Percentiles rank a stretch among this genome's conserved stretches.
These are phyloP conservation scores for Galeopterus variegatus DNA, from an alignment of 2,113 vertebrate genomes.

Conservation along the genomic window DNA sequence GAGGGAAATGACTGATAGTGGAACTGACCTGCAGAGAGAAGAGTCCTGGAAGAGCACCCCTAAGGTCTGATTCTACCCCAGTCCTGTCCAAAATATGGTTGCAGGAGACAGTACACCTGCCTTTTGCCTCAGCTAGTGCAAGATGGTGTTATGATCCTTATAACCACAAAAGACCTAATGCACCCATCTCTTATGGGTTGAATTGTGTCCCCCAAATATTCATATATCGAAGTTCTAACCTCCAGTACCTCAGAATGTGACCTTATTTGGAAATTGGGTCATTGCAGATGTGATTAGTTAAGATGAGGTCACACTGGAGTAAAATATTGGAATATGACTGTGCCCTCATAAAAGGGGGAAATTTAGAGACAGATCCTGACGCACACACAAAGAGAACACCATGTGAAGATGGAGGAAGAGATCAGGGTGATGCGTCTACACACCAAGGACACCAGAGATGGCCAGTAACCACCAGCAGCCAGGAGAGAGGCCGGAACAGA, in stretches of 20 bases:
- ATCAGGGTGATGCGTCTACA: neutral
- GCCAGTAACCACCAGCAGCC: neutral
- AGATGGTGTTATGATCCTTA: neutral
- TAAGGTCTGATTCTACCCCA: neutral
- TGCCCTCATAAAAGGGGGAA: neutral
- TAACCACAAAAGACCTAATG: neutral
- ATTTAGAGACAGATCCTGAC: neutral
- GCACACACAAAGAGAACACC: accelerated
- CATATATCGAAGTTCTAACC: neutral
- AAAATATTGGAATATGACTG: neutral
- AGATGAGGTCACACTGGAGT: neutral
- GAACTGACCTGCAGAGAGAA: neutral
- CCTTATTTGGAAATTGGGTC: neutral
- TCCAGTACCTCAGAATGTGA: neutral
- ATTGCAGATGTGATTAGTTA: neutral
- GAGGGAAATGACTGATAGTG: neutral
- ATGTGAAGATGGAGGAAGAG: neutral
- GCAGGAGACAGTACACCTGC: neutral
- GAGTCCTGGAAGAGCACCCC: neutral
- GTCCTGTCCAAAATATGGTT: neutral
- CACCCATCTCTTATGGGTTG: neutral
- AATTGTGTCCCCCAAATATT: neutral
- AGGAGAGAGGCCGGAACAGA: neutral
- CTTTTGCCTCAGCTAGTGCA: neutral
- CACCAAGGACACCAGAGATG: neutral